These are phyloP conservation scores for Terebella lapidaria DNA, from an alignment of 2,888 invertebrate species.

Conservation along the genomic window DNA sequence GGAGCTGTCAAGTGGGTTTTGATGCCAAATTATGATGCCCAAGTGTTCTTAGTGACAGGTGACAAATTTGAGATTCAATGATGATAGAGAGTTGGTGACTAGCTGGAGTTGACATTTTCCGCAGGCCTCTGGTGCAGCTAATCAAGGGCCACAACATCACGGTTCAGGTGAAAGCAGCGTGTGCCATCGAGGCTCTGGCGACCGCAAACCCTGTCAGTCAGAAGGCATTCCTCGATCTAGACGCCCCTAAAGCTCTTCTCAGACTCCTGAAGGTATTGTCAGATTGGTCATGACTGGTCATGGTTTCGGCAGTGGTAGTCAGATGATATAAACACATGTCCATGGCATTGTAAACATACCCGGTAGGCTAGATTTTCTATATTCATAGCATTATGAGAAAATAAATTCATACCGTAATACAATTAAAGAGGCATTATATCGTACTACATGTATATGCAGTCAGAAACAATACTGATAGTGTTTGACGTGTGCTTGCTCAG, in stretches of 20 bases:
- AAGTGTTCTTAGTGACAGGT: no score
- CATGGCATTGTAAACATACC: neutral
- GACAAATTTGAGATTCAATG: no score
- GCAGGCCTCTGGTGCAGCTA: slow-evolving; percentile 48
- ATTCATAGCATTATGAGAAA: neutral
- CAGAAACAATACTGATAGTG: no score
- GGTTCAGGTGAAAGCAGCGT: slow-evolving; percentile 51
- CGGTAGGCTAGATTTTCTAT: neutral
- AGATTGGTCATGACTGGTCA: no score
- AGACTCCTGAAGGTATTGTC: slow-evolving; percentile 41
- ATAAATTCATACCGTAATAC: neutral
- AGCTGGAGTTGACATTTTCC: neutral
- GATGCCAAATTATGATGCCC: neutral
- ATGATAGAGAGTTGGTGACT: neutral
- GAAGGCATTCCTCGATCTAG: slow-evolving; percentile 43
- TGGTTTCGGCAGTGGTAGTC: no score
- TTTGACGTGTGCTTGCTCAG: no score
- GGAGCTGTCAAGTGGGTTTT: slow-evolving; percentile 42
- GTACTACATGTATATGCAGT: no score
- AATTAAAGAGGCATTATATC: no score
- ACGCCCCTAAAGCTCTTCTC: slow-evolving; percentile 48
- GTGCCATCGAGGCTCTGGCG: slow-evolving; percentile 49
- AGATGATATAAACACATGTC: no score
- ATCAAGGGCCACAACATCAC: slow-evolving; percentile 43
- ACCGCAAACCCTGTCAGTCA: slow-evolving; percentile 44